Percentiles rank a stretch among this genome's conserved stretches.
Conservation (phyloP, 2,797 vertebrate genomes). For the Varecia variegata region DNA sequence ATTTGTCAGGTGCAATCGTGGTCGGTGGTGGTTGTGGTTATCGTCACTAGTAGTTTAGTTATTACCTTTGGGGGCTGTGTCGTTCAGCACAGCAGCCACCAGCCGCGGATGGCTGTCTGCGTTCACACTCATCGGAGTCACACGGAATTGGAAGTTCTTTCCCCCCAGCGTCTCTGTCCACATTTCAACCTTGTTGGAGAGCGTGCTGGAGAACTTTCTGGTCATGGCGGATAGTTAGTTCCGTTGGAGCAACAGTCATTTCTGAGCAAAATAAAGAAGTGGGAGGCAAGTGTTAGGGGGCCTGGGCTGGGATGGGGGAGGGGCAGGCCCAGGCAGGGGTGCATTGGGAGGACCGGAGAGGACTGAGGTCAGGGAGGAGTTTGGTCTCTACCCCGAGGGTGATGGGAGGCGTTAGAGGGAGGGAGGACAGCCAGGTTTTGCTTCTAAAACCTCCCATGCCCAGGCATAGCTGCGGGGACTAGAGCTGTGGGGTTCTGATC, state of each 20-base stretch:
- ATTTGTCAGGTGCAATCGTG: rapidly evolving
- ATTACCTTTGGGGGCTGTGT: background rate
- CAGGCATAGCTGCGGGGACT: background rate
- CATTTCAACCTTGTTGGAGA: rapidly evolving
- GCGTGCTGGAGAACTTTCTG: background rate
- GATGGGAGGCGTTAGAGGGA: background rate
- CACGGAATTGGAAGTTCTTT: background rate
- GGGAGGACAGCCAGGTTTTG: background rate
- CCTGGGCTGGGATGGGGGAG: background rate
- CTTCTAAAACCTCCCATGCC: background rate
- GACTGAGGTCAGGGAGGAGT: background rate
- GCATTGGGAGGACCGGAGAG: too few relatives aligned
- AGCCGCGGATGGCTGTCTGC: rapidly evolving
- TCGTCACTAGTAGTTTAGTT: too few relatives aligned
- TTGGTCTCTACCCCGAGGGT: background rate
- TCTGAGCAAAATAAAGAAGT: rapidly evolving
- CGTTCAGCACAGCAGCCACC: background rate
- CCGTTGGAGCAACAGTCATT: too few relatives aligned
- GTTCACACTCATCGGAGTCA: background rate
- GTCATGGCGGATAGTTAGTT: too few relatives aligned
- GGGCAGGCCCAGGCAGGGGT: background rate
- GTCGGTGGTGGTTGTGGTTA: too few relatives aligned
- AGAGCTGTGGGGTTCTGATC: too few relatives aligned
- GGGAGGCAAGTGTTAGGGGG: too few relatives aligned
- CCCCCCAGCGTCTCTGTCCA: background rate